Evolutionary conservation across 1,140 invertebrate genomes (phyloP).

Genomic region (Microplitis mediator): DNA sequence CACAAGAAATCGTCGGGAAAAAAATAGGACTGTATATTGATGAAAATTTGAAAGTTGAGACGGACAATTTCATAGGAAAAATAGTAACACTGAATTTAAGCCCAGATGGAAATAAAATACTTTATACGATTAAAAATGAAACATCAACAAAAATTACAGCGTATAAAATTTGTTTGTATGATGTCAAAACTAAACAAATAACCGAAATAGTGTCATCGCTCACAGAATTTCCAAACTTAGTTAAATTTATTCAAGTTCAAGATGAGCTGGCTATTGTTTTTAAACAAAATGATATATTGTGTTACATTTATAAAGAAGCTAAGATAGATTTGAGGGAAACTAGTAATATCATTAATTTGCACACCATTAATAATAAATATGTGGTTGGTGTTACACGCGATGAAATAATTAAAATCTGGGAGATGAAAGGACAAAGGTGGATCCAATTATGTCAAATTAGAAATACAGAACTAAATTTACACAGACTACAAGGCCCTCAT

Average conservation of each 20-base stretch:
- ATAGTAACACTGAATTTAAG: slow-evolving; percentile 46
- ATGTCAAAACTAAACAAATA: slow-evolving; percentile 36
- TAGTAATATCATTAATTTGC: slow-evolving; percentile 43
- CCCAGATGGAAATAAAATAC: slow-evolving; percentile 40
- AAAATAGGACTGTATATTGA: slow-evolving; percentile 41
- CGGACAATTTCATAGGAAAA: slow-evolving; percentile 40
- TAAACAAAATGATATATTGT: not conserved
- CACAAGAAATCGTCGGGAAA: slow-evolving; percentile 44
- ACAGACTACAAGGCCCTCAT: slow-evolving; percentile 18
- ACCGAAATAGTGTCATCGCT: not conserved
- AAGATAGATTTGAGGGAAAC: slow-evolving; percentile 29
- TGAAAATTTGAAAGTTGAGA: slow-evolving; percentile 34
- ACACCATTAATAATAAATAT: slow-evolving; percentile 39
- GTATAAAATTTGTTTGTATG: slow-evolving; percentile 36
- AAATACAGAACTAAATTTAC: not conserved
- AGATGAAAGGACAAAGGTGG: slow-evolving; percentile 38
- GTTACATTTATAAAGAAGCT: not conserved
- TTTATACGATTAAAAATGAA: slow-evolving; percentile 45
- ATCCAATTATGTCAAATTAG: slow-evolving; percentile 14
- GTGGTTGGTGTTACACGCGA: slow-evolving; percentile 44
- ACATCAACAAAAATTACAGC: no score
- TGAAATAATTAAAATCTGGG: slow-evolving; percentile 46
- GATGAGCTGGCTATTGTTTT: slow-evolving; percentile 4
- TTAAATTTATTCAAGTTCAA: slow-evolving; percentile 13
- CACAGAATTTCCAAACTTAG: not conserved